Evolutionary conservation across 1,140 invertebrate species (phyloP).

Genomic region (Euwallacea fornicatus): DNA sequence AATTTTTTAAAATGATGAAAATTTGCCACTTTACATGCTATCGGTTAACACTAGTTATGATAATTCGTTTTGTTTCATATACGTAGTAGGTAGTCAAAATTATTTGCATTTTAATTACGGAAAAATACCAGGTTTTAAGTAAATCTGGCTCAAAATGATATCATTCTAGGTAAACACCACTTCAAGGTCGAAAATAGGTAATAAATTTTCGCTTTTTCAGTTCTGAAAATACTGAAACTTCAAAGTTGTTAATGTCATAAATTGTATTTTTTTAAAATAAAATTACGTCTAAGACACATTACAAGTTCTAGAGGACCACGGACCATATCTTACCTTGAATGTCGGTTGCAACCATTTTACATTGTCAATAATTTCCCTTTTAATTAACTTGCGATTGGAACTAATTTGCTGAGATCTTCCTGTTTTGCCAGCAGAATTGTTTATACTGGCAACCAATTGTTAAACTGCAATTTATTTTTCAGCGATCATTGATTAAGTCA

Average conservation of each 20-base stretch:
- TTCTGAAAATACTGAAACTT: no score
- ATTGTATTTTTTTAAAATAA: background rate
- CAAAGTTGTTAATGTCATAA: no score
- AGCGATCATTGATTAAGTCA: no score
- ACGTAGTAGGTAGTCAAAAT: background rate
- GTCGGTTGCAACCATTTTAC: background rate
- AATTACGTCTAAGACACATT: background rate
- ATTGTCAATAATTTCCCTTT: conserved; percentile 3
- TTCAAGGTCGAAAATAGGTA: no score
- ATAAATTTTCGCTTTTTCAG: no score
- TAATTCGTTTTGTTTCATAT: conserved; percentile 3
- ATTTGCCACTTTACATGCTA: background rate
- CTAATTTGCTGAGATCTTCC: conserved; percentile 6
- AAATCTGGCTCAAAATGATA: background rate
- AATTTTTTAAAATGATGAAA: background rate
- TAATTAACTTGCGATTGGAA: conserved; percentile 11
- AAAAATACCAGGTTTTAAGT: background rate
- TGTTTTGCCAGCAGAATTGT: conserved; percentile 2
- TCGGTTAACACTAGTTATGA: conserved; percentile 4
- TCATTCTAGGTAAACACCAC: no score
- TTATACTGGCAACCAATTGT: background rate
- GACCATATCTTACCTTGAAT: conserved; percentile 12
- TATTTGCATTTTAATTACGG: conserved; percentile 14
- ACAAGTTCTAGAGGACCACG: background rate
- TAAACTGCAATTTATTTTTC: no score